These are phyloP conservation scores for Strigamia maritima DNA, from an alignment of 2,888 invertebrate species.

Conservation along the genomic window DNA sequence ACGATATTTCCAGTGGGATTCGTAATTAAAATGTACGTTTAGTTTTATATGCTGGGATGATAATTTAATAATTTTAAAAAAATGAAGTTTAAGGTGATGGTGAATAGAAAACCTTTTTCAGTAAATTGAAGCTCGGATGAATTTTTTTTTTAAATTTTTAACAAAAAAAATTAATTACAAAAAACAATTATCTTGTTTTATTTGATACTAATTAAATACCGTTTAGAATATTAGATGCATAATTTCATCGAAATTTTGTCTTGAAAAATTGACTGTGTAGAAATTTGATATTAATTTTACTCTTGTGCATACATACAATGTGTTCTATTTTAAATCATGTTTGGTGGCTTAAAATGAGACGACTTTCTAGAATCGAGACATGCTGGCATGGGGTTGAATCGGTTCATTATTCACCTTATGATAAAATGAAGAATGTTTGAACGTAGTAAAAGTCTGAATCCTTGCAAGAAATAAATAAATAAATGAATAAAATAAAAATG, in stretches of 20 bases:
- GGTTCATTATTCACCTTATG: no score
- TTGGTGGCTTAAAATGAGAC: no score
- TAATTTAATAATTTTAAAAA: neutral
- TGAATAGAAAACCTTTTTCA: neutral
- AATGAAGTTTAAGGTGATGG: neutral
- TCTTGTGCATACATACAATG: neutral
- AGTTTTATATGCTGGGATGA: neutral
- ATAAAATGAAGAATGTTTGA: no score
- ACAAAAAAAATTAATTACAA: neutral
- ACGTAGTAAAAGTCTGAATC: no score
- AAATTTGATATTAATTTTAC: neutral
- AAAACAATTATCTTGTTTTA: constrained; percentile 7
- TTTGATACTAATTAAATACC: constrained; percentile 20
- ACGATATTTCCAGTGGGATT: neutral
- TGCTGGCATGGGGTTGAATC: no score
- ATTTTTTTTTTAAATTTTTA: neutral
- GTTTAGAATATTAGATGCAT: constrained; percentile 8
- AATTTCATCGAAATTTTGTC: constrained; percentile 5
- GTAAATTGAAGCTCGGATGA: neutral
- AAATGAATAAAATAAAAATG: no score
- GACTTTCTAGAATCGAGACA: no score
- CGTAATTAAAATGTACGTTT: neutral
- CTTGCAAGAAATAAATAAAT: no score
- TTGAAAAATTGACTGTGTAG: neutral
- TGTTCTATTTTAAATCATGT: no score